phyloP scores from a whole-genome alignment of 1,140 invertebrate genomes.

The Drosophila watanabei region DNA sequence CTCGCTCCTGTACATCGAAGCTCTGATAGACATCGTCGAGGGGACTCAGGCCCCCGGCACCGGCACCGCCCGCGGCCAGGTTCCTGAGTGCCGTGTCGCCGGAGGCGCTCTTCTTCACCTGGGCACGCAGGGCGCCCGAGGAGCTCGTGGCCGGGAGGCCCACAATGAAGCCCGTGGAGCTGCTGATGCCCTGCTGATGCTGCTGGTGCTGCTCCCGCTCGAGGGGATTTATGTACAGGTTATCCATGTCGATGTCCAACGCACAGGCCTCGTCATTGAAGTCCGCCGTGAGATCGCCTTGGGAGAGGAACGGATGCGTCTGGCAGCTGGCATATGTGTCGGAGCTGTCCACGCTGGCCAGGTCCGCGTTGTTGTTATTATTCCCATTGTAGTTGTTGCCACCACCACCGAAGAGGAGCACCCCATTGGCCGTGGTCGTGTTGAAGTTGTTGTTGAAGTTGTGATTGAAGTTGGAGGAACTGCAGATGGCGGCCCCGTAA shows the following conservation, averaged over 20 bases:
- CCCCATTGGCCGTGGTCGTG: conserved; percentile 67
- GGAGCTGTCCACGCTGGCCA: conserved; percentile 92
- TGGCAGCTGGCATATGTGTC: conserved; percentile 98
- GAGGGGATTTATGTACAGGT: conserved; percentile 96
- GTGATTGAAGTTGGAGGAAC: conserved; percentile 79
- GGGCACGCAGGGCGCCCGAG: conserved; percentile 64
- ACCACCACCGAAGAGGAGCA: conserved; percentile 68
- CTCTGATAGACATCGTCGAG: conserved; percentile 87
- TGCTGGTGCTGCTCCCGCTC: conserved; percentile 87
- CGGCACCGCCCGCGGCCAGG: conserved; percentile 77
- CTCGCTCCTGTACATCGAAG: conserved; percentile 87
- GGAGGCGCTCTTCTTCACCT: conserved; percentile 92
- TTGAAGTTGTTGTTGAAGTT: conserved; percentile 87
- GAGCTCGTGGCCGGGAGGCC: conserved; percentile 67
- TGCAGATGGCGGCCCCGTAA: conserved; percentile 61
- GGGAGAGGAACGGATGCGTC: conserved; percentile 96
- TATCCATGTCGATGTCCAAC: conserved; percentile 88
- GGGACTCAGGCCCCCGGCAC: conserved; percentile 72
- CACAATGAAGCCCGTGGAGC: conserved; percentile 78
- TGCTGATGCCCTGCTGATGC: conserved; percentile 59
- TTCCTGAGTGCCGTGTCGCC: conserved; percentile 89
- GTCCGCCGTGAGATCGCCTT: conserved; percentile 92
- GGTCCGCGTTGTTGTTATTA: conserved; percentile 88
- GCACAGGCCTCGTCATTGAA: conserved; percentile 86
- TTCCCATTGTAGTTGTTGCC: conserved; percentile 85